Base-by-base conservation (phyloP, 2,888 invertebrate species). In the Habrosyne pyritoides region DNA sequence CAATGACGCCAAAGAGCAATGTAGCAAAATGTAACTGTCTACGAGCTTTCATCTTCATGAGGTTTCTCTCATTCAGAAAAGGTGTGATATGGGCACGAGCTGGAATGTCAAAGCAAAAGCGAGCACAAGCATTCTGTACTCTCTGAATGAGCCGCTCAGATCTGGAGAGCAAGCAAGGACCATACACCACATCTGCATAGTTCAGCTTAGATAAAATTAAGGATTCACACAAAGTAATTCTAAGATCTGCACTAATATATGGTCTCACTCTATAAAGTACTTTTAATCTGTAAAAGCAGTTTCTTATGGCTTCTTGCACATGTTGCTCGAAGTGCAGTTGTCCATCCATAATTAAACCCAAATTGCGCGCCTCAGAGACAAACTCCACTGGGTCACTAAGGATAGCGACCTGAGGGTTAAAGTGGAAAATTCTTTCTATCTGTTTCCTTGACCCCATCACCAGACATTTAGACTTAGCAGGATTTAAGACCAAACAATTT, bases 121-220 rank as follows among this genome's bases (percentile, higher is more conserved):
- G n/a, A n/a, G n/a, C n/a, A n/a, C n/a, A n/a, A n/a, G n/a, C n/a
- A n/a, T n/a, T n/a, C n/a, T n/a, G n/a, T n/a, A n/a, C n/a, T n/a
- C n/a, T n/a, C n/a, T n/a, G n/a, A n/a, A n/a, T n/a, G n/a, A n/a
- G n/a, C n/a, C n/a, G n/a, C n/a, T n/a, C n/a, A n/a, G n/a, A n/a
- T n/a, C n/a, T n/a, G n/a, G n/a, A n/a, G n/a, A n/a, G n/a, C n/a
- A n/a, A n/a, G 24, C 61, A 52, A 3, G 54, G 52, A 0, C 61
- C 57, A 47, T 42, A 53, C 0, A 62, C 61, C 6, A 26, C 49
- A 26, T 55, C 61, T 30, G 52, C 46, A 22, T 62, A 62, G 21
- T 57, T 59, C 0, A 57, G 28, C 33, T 52, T 59, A 0, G 56
- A 57, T 0, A 59, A 49, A 18, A 62, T 22, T 3, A 62, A 14